phyloP scores from a whole-genome alignment of 2,113 vertebrate species.

The Bettongia penicillata region DNA sequence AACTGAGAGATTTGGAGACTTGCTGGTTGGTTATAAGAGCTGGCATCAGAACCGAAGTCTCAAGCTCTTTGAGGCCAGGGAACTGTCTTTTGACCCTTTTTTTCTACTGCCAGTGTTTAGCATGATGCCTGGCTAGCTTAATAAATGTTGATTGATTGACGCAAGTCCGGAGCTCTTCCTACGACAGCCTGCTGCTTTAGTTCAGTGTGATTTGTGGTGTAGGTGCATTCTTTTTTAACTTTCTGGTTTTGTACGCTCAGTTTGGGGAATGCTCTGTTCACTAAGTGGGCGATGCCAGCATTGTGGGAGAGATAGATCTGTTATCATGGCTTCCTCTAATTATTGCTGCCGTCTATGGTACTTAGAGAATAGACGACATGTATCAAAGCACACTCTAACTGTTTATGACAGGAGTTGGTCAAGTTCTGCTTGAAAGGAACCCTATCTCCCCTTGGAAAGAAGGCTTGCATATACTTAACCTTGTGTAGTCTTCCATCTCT shows the following conservation, averaged over 20 bases:
- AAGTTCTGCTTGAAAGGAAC: slow-evolving; percentile 81
- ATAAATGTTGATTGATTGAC: not conserved
- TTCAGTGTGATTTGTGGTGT: slow-evolving; percentile 48
- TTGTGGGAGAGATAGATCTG: slow-evolving; percentile 73
- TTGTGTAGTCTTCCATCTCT: slow-evolving; percentile 56
- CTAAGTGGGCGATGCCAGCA: slow-evolving; percentile 69
- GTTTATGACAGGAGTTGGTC: slow-evolving; percentile 82
- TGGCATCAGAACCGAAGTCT: not conserved
- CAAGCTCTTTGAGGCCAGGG: not conserved
- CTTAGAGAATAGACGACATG: slow-evolving; percentile 74
- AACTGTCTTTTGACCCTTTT: not conserved
- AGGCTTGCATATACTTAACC: slow-evolving; percentile 75
- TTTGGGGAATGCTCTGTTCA: slow-evolving; percentile 71
- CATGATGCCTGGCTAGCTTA: not conserved
- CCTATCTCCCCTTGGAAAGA: slow-evolving; percentile 69
- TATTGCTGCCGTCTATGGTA: slow-evolving; percentile 81
- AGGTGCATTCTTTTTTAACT: slow-evolving; percentile 47
- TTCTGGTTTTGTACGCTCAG: slow-evolving; percentile 53
- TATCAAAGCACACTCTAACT: slow-evolving; percentile 81
- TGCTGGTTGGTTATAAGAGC: not conserved
- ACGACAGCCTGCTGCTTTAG: not conserved
- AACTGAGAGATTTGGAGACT: not conserved
- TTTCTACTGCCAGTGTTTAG: not conserved
- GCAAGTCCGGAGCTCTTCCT: not conserved
- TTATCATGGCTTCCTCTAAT: slow-evolving; percentile 85